Base-by-base conservation (phyloP, 2,797 vertebrate species). In the Sebastes vulpes region DNA sequence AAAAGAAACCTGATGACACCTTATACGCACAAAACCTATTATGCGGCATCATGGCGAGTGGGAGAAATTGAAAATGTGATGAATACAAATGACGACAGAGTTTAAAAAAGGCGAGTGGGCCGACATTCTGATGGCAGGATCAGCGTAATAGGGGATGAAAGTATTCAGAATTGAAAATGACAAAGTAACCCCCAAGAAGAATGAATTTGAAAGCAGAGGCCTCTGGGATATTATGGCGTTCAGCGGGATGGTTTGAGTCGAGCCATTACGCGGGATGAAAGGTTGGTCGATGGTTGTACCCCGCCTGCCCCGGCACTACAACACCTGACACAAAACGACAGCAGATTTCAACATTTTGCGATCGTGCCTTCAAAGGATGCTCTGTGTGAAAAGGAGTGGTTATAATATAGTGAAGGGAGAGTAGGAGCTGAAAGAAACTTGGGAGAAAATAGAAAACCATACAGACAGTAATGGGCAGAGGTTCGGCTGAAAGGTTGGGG, bases 21-120 rank as follows among this genome's bases (percentile, higher is more conserved):
- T 82, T 91, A 75, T 80, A 86, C 77, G 89, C 89, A 87, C 85
- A 89, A 89, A 91, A 83, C 80, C 92, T 79, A 89, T 92, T 93
- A 94, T 85, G 85, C 14, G 35, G 79, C 84, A 78, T 89, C 82
- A 79, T 82, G 77, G 84, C 32, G 63, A 75, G 85, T 63, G 72
- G 85, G 78, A 83, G 83, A 89, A 89, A 89, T 76, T 75, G 89
- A 85, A 91, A 87, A 87, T 78, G 83, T 78, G 86, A 87, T 91
- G 89, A 93, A 92, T 91, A 90, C 87, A 91, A 93, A 93, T 94
- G 85, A 88, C 3, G 26, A 57, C 63, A 42, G 84, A 77, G 74
- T 83, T 88, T 77, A 63, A 88, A 82, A 82, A 46, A 46, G 42
- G 81, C 23, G 60, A 82, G 84, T 50, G 80, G 75, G 74, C 67